phyloP scores from a whole-genome alignment of 2,113 vertebrate genomes.

The Neolamprologus variostigma region DNA sequence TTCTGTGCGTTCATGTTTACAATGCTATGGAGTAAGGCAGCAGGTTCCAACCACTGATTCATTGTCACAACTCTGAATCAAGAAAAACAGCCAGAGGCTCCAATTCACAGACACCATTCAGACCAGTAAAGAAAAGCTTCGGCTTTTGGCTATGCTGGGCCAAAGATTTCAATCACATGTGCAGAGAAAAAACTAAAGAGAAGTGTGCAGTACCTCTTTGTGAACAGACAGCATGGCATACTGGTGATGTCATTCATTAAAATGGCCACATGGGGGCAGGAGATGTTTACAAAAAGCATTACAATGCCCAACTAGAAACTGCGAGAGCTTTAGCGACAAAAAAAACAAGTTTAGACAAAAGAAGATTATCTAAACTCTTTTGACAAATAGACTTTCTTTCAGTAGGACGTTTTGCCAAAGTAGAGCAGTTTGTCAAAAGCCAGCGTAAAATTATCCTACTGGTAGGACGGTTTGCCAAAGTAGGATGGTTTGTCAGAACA shows the following conservation, averaged over 20 bases:
- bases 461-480: background rate
- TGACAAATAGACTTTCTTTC: background rate
- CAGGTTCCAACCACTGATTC: slow-evolving; percentile 14
- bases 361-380: background rate
- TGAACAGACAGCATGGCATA: background rate
- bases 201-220: background rate
- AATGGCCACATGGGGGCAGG: background rate
- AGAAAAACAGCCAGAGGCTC: background rate
- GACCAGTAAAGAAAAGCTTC: background rate
- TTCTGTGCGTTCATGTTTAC: slow-evolving; percentile 1
- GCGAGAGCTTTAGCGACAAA: background rate
- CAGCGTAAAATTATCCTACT: background rate
- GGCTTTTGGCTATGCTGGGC: background rate
- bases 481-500: background rate
- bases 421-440: background rate
- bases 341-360: background rate
- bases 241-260: background rate
- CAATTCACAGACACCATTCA: background rate
- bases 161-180: background rate
- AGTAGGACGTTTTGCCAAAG: background rate
- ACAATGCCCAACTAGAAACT: background rate
- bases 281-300: background rate
- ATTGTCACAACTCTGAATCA: background rate
- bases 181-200: background rate
- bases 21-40: background rate